A percentile compares a stretch with the other conserved stretches of the same genome.
These are phyloP conservation scores for Euzetes globulus DNA, from an alignment of 2,888 invertebrate genomes.

Conservation along the genomic window DNA sequence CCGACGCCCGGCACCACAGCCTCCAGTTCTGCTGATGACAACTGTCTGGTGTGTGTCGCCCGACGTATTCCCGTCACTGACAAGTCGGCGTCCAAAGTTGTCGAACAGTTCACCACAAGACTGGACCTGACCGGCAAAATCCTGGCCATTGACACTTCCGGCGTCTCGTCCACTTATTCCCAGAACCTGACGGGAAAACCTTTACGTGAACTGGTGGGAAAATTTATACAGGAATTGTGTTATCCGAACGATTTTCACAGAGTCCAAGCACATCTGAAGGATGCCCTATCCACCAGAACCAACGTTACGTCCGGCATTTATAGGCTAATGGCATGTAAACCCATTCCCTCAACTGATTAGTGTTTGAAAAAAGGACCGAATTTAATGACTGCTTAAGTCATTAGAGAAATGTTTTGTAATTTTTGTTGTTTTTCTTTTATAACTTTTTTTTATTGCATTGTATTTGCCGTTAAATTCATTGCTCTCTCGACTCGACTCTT, in stretches of 20 bases:
- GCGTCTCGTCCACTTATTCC: slow-evolving; percentile 34
- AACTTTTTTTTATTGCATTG: too few species aligned
- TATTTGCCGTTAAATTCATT: too few species aligned
- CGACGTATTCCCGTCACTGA: slow-evolving; percentile 60
- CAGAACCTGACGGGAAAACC: slow-evolving; percentile 40
- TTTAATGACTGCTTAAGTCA: too few species aligned
- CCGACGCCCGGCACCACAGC: slow-evolving; percentile 27
- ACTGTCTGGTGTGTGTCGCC: slow-evolving; percentile 64
- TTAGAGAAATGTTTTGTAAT: too few species aligned
- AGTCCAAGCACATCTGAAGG: slow-evolving; percentile 69
- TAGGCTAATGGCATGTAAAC: slow-evolving; percentile 18
- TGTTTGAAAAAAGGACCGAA: too few species aligned
- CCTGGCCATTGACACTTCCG: slow-evolving; percentile 56
- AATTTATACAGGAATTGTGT: slow-evolving; percentile 73
- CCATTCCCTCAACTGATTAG: too few species aligned
- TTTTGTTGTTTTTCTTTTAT: too few species aligned
- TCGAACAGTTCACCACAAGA: slow-evolving; percentile 79
- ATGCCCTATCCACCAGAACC: slow-evolving; percentile 48
- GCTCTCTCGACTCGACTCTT: too few species aligned
- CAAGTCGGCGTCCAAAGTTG: slow-evolving; percentile 49
- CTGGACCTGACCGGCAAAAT: slow-evolving; percentile 78
- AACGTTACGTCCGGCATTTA: slow-evolving; percentile 2
- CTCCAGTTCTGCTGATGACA: slow-evolving; percentile 42
- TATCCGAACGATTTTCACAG: slow-evolving; percentile 71
- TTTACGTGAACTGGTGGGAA: slow-evolving; percentile 57